Evolutionary conservation across 2,113 vertebrate species (phyloP).

Genomic region (Mystacornis crossleyi): DNA sequence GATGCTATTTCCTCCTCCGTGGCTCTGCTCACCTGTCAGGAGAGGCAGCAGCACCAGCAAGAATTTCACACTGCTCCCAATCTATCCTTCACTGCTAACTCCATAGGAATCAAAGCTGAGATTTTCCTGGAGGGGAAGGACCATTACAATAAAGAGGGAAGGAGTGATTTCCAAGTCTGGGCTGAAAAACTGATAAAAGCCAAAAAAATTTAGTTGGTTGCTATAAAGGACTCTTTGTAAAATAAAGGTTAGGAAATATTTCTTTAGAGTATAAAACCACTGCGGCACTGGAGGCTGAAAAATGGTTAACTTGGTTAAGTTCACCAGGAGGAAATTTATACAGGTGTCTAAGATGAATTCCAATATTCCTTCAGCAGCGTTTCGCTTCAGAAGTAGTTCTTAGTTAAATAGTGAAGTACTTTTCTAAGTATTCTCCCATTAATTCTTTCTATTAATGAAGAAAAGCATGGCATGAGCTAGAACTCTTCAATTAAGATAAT

Average conservation of each 20-base stretch:
- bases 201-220: not conserved
- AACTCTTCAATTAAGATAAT: not conserved
- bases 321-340: not conserved
- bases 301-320: constrained; percentile 26
- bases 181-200: not conserved
- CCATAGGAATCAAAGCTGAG: not conserved
- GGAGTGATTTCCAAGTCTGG: not conserved
- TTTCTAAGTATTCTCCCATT: not conserved
- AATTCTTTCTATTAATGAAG: not conserved
- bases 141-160: not conserved
- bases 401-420: not conserved
- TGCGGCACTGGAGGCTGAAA: constrained; percentile 41
- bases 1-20: not conserved
- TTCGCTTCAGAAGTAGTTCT: not conserved
- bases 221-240: not conserved
- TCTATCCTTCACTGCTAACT: not conserved
- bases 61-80: not conserved
- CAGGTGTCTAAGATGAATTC: not conserved
- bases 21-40: not conserved
- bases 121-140: not conserved
- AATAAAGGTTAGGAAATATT: not conserved
- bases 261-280: not conserved
- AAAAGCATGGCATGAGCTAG: not conserved
- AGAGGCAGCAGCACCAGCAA: not conserved
- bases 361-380: not conserved